These are phyloP conservation scores for Steinernema carpocapsae DNA, from an alignment of 2,888 invertebrate species.

Conservation along the genomic window DNA sequence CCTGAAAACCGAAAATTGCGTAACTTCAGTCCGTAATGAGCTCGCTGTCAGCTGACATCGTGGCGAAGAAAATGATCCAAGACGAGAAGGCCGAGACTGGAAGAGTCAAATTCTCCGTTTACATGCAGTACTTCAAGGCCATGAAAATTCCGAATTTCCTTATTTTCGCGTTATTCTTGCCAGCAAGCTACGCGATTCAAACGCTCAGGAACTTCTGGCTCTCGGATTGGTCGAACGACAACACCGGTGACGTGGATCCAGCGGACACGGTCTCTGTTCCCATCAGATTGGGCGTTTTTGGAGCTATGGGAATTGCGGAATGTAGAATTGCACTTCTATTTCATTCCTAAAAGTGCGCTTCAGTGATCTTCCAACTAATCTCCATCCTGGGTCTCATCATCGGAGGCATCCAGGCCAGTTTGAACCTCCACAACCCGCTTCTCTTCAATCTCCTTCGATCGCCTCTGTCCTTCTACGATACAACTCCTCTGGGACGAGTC, in stretches of 20 bases:
- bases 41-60: background rate
- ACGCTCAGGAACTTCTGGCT: conserved; percentile 53
- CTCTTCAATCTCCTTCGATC: conserved; percentile 44
- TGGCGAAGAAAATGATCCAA: conserved; percentile 41
- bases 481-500: conserved; percentile 52
- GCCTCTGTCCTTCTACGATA: conserved; percentile 49
- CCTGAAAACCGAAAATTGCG: too few relatives aligned
- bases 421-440: conserved; percentile 46
- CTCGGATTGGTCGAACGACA: conserved; percentile 48
- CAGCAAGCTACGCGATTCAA: conserved; percentile 67
- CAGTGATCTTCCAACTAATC: conserved; percentile 51
- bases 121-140: conserved; percentile 84
- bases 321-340: conserved; percentile 38
- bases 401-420: conserved; percentile 45
- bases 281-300: conserved; percentile 71
- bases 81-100: conserved; percentile 50
- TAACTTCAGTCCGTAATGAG: background rate
- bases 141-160: conserved; percentile 76
- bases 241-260: conserved; percentile 2
- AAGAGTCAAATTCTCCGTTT: conserved; percentile 73
- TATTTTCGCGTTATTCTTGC: conserved; percentile 80
- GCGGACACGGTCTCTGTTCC: conserved; percentile 20
- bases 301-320: conserved; percentile 66
- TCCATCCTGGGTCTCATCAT: conserved; percentile 44
- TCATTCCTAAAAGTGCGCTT: background rate